These are phyloP conservation scores for Zootoca vivipara DNA, from an alignment of 2,113 vertebrate species.

Conservation along the genomic window DNA sequence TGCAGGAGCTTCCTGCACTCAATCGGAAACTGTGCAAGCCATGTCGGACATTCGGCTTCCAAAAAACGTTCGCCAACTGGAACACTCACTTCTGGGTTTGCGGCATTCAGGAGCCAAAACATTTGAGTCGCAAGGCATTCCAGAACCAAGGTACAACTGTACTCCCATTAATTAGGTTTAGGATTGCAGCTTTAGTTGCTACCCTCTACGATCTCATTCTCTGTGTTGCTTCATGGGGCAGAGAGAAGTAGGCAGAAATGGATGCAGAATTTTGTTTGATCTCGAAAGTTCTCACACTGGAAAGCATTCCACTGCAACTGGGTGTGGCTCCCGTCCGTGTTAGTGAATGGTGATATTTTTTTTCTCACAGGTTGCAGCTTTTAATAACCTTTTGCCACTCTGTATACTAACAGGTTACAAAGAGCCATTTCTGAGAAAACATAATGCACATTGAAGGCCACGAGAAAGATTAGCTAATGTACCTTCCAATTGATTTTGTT, in stretches of 20 bases:
- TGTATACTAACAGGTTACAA: slow-evolving; percentile 73
- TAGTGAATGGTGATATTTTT: neutral
- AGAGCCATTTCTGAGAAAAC: slow-evolving; percentile 74
- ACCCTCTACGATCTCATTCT: neutral
- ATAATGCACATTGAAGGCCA: slow-evolving; percentile 48
- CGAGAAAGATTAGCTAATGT: slow-evolving; percentile 54
- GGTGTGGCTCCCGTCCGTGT: neutral
- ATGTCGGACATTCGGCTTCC: no score
- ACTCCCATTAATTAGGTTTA: neutral
- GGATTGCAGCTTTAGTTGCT: neutral
- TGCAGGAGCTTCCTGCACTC: no score
- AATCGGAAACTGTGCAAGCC: no score
- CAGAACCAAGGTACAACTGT: neutral
- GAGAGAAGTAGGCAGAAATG: neutral
- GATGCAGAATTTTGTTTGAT: neutral
- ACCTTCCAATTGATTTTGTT: slow-evolving; percentile 58
- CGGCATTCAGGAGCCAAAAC: no score
- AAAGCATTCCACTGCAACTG: neutral
- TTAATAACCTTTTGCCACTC: slow-evolving; percentile 41
- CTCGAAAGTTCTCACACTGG: neutral
- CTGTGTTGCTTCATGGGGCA: neutral
- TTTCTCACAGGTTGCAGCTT: slow-evolving; percentile 6
- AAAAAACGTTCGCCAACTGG: no score
- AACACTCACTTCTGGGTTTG: no score
- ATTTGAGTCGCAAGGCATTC: no score